phyloP scores from a whole-genome alignment of 2,113 vertebrate genomes.

The Pagrus major region DNA sequence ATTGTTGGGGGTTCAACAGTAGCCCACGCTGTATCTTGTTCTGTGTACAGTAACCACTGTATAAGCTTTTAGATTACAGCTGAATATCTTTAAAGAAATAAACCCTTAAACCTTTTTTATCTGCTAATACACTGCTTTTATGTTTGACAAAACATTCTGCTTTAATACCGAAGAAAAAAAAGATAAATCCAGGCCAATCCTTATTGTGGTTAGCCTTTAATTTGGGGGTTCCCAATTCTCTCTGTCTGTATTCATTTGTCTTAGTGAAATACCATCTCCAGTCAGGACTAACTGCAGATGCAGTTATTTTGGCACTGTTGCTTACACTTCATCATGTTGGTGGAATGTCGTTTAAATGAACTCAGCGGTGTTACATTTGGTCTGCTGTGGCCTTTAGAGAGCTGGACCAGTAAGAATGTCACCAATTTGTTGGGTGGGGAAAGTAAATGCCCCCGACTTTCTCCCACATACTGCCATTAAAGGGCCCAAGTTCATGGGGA shows the following conservation, averaged over 20 bases:
- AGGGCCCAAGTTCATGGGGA: constrained; percentile 7
- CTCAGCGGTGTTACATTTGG: constrained; percentile 21
- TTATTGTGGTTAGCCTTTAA: constrained; percentile 37
- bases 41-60: too few species aligned
- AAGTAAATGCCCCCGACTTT: not conserved
- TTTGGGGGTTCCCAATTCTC: constrained; percentile 45
- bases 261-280: constrained; percentile 39
- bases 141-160: constrained; percentile 27
- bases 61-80: constrained; percentile 5
- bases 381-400: constrained; percentile 40
- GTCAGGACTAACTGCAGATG: constrained; percentile 39
- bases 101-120: constrained; percentile 8
- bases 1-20: constrained; percentile 3
- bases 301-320: constrained; percentile 46
- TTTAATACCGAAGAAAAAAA: constrained; percentile 28
- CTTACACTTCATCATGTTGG: constrained; percentile 42
- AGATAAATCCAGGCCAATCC: constrained; percentile 30
- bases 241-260: constrained; percentile 50
- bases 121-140: constrained; percentile 21
- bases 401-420: constrained; percentile 32
- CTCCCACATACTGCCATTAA: constrained; percentile 18
- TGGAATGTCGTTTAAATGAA: constrained; percentile 42
- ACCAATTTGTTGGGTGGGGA: constrained; percentile 14
- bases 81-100: constrained; percentile 4
- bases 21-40: too few species aligned